These are phyloP conservation scores for Silurus lanzhouensis DNA, from an alignment of 2,797 vertebrate species.

Conservation along the genomic window DNA sequence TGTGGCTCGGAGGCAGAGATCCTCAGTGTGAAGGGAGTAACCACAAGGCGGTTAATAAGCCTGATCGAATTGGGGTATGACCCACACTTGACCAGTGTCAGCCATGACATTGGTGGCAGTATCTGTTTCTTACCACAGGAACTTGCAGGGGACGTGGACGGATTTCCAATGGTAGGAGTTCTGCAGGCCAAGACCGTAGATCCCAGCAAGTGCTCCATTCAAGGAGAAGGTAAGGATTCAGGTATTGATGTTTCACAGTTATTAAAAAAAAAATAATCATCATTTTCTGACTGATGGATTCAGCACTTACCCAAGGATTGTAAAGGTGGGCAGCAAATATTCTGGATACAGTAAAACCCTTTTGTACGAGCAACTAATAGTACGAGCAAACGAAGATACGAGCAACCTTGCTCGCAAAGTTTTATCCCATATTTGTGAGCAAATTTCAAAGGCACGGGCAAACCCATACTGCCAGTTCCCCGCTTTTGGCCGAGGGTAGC, in stretches of 20 bases:
- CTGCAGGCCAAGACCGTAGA: conserved; percentile 79
- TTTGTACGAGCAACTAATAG: no score
- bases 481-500: no score
- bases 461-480: no score
- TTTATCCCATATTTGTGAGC: no score
- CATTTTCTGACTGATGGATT: background rate
- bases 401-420: no score
- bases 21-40: conserved; percentile 82
- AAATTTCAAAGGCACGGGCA: no score
- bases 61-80: conserved; percentile 72
- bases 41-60: conserved; percentile 75
- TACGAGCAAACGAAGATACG: no score
- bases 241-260: background rate
- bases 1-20: conserved; percentile 84
- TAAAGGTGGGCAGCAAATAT: background rate
- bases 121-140: conserved; percentile 80
- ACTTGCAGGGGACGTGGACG: conserved; percentile 77
- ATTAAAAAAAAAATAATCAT: background rate
- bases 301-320: background rate
- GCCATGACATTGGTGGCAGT: conserved; percentile 65
- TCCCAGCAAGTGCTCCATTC: conserved; percentile 78
- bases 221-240: conserved; percentile 82
- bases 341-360: background rate
- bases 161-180: conserved; percentile 83
- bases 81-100: conserved; percentile 54